These are phyloP conservation scores for Diorhabda carinulata DNA, from an alignment of 1,140 invertebrate species.

Conservation along the genomic window DNA sequence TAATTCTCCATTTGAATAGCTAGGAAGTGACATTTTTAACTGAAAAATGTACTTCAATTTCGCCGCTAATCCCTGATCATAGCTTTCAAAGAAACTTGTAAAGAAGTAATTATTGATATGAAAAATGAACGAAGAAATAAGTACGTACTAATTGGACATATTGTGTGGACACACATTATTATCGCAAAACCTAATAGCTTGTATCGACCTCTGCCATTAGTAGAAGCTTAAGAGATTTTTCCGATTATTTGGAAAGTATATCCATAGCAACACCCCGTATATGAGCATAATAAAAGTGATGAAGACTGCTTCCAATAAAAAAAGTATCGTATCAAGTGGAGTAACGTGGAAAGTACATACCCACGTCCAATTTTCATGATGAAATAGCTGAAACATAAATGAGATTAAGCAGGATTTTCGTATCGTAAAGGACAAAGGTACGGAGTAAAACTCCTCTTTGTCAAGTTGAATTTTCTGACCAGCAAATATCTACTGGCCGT, in stretches of 20 bases:
- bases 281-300: background rate
- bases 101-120: no score
- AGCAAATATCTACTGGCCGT: constrained; percentile 19
- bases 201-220: background rate
- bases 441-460: constrained; percentile 9
- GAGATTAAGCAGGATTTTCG: background rate
- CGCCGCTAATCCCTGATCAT: no score
- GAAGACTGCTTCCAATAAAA: background rate
- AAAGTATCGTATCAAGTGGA: background rate
- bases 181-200: no score
- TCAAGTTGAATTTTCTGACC: constrained; percentile 12
- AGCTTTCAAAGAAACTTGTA: no score
- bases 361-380: background rate
- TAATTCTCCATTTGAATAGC: no score
- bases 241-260: background rate
- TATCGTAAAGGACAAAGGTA: background rate
- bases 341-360: background rate
- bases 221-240: constrained; percentile 1
- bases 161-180: no score
- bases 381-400: constrained; percentile 1
- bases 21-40: no score
- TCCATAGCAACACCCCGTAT: background rate
- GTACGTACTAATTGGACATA: no score
- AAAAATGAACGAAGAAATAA: no score
- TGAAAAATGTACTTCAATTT: no score